These are phyloP conservation scores for Hippocampus barbouri DNA, from an alignment of 2,113 vertebrate species.

Conservation along the genomic window DNA sequence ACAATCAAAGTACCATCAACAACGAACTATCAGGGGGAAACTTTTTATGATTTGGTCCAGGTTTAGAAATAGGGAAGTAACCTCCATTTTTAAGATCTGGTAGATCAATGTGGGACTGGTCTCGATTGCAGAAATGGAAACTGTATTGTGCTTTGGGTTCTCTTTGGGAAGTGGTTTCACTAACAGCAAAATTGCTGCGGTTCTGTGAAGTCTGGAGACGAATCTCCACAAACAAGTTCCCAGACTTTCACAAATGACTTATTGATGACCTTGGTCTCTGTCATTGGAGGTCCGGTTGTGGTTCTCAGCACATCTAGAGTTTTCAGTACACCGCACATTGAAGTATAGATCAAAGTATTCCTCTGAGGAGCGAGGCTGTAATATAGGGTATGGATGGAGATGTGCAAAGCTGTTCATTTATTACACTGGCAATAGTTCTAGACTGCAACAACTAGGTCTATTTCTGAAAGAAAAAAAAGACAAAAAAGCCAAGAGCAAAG, in stretches of 20 bases:
- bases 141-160: not conserved
- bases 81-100: not conserved
- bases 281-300: slow-evolving; percentile 22
- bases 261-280: slow-evolving; percentile 16
- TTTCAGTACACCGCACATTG: slow-evolving; percentile 6
- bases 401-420: not conserved
- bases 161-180: slow-evolving; percentile 15
- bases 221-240: slow-evolving; percentile 13
- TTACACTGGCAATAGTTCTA: slow-evolving; percentile 7
- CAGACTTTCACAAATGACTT: slow-evolving; percentile 15
- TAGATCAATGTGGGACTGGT: not conserved
- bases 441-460: not conserved
- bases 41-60: not conserved
- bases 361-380: slow-evolving; percentile 15
- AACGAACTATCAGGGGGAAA: slow-evolving; percentile 26
- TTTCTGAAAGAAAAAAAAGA: slow-evolving; percentile 8
- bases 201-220: slow-evolving; percentile 16
- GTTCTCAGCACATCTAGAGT: slow-evolving; percentile 22
- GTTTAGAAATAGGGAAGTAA: not conserved
- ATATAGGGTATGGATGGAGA: slow-evolving; percentile 6
- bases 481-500: slow-evolving; percentile 37
- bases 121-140: not conserved
- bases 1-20: slow-evolving; percentile 10
- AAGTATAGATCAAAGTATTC: slow-evolving; percentile 36
- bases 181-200: slow-evolving; percentile 32